Percentiles rank a stretch among this genome's conserved stretches.
Evolutionary conservation across 1,140 invertebrate genomes (phyloP).

Genomic region (Tribolium castaneum): DNA sequence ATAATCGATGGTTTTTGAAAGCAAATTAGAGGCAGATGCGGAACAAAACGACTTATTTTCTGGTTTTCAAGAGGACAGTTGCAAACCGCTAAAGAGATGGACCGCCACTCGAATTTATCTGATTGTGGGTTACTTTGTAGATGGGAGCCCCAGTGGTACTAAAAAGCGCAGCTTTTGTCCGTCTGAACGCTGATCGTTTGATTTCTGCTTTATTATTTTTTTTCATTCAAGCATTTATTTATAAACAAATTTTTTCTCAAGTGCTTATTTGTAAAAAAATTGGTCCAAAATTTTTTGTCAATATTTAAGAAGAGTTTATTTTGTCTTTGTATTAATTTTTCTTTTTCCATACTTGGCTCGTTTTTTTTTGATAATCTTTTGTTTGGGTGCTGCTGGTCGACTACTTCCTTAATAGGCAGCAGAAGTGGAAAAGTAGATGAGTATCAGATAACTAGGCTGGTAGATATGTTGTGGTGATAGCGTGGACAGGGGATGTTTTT

Average conservation of each 20-base stretch:
- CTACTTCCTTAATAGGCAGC: not conserved
- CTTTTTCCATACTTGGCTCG: too few species aligned
- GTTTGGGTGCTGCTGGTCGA: not conserved
- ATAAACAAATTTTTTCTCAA: too few species aligned
- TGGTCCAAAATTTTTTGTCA: too few species aligned
- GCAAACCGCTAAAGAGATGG: slow-evolving; percentile 23
- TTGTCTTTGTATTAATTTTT: too few species aligned
- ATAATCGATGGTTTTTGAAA: not conserved
- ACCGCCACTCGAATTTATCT: slow-evolving; percentile 27
- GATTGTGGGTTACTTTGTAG: slow-evolving; percentile 15
- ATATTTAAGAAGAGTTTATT: too few species aligned
- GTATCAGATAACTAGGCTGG: slow-evolving; percentile 17
- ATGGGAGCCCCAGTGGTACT: not conserved
- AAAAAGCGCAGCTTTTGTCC: not conserved
- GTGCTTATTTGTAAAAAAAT: too few species aligned
- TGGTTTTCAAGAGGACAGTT: slow-evolving; percentile 14
- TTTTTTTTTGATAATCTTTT: not conserved
- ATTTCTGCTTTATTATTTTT: too few species aligned
- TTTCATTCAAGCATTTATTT: too few species aligned
- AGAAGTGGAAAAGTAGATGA: slow-evolving; percentile 38
- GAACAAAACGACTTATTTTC: slow-evolving; percentile 6
- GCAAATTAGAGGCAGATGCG: not conserved
- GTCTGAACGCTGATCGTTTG: too few species aligned
- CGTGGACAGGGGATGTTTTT: slow-evolving; percentile 40
- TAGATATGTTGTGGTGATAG: slow-evolving; percentile 33